A percentile compares a stretch with the other conserved stretches of the same genome.
Conservation (phyloP, 2,888 invertebrate species). For the Mellilla xanthometata region DNA sequence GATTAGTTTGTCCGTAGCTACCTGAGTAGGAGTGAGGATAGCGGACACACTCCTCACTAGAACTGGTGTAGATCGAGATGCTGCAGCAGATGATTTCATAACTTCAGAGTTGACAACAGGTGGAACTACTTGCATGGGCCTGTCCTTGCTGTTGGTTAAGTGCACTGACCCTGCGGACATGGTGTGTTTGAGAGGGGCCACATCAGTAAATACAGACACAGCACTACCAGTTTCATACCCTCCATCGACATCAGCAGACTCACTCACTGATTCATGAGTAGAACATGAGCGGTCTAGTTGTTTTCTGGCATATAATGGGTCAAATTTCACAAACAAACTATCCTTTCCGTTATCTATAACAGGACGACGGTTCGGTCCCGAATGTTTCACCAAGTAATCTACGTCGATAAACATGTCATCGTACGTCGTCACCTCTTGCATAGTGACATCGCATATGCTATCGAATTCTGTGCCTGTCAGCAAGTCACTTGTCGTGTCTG, state of each 20-base stretch:
- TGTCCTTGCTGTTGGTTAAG: constrained; percentile 51
- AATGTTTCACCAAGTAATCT: constrained; percentile 78
- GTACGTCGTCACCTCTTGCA: constrained; percentile 60
- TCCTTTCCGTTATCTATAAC: constrained; percentile 76
- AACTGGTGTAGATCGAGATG: constrained; percentile 50
- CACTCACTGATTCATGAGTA: constrained; percentile 42
- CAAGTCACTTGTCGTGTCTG: constrained; percentile 58
- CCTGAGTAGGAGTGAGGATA: constrained; percentile 64
- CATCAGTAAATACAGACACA: constrained; percentile 55
- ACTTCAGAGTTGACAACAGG: constrained; percentile 61
- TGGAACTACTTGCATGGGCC: constrained; percentile 70
- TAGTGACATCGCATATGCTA: constrained; percentile 70
- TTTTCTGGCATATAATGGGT: constrained; percentile 73
- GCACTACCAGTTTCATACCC: constrained; percentile 74
- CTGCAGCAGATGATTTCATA: constrained; percentile 38
- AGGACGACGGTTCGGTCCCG: constrained; percentile 60
- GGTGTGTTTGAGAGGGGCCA: constrained; percentile 52
- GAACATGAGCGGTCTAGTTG: constrained; percentile 40
- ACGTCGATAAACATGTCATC: constrained; percentile 82
- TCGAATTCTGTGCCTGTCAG: constrained; percentile 67
- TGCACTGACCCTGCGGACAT: constrained; percentile 51
- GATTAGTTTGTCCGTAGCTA: constrained; percentile 69
- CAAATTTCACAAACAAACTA: constrained; percentile 86
- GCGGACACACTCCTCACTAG: constrained; percentile 72
- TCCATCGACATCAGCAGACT: constrained; percentile 59